phyloP scores from a whole-genome alignment of 2,113 vertebrate species.

The Erythrolamprus reginae region DNA sequence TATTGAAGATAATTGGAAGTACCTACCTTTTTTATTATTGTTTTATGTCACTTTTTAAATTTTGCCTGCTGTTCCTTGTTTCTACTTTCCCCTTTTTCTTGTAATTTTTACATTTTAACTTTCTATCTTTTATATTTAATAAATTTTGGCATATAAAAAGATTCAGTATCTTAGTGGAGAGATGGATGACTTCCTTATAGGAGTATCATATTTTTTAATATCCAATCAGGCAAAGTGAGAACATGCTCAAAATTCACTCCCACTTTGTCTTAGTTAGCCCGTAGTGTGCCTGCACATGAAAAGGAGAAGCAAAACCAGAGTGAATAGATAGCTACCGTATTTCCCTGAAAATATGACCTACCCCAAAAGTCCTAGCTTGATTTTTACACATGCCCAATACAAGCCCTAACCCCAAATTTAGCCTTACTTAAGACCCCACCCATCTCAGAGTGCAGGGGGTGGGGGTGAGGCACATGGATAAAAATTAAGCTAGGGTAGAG shows the following conservation, averaged over 20 bases:
- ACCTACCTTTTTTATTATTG: not conserved
- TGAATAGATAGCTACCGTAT: not conserved
- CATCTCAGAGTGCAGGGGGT: no score
- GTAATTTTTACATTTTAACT: not conserved
- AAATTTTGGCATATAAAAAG: not conserved
- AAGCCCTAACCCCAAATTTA: no score
- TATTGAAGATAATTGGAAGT: not conserved
- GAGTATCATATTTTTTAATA: not conserved
- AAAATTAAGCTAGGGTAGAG: no score
- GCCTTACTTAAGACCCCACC: no score
- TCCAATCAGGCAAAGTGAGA: not conserved
- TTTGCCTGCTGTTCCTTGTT: not conserved
- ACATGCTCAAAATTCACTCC: not conserved
- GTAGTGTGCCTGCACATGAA: not conserved
- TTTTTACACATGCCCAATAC: no score
- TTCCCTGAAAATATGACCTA: no score
- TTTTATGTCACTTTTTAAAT: not conserved
- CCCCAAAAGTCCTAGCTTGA: no score
- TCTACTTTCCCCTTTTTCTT: not conserved
- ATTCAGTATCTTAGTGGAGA: not conserved
- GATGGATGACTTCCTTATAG: not conserved
- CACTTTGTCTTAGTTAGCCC: not conserved
- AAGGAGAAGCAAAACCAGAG: not conserved
- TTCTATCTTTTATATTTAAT: not conserved
- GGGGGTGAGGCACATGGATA: no score